Evolutionary conservation across 2,113 vertebrate genomes (phyloP).

Genomic region (Atractosteus spatula): DNA sequence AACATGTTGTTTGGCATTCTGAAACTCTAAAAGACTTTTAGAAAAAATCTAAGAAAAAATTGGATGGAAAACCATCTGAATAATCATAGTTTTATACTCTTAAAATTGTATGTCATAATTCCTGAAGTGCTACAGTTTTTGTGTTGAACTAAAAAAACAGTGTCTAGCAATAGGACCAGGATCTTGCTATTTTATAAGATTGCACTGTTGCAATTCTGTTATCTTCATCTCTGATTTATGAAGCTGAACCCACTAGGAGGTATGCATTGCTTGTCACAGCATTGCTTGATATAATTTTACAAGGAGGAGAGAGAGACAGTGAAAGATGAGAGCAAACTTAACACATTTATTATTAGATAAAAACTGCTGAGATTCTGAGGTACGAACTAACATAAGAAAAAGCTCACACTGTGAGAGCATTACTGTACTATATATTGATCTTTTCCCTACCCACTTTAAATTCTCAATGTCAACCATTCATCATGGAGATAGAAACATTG

Average conservation of each 20-base stretch:
- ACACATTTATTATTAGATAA: background rate
- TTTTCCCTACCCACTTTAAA: background rate
- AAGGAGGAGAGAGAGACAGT: background rate
- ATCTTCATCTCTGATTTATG: conserved; percentile 4
- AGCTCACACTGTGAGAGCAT: background rate
- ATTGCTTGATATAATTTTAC: background rate
- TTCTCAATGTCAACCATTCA: background rate
- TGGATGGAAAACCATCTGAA: background rate
- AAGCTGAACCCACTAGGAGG: background rate
- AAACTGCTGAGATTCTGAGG: background rate
- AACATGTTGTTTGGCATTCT: no score
- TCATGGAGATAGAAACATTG: conserved; percentile 5
- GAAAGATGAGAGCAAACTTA: background rate
- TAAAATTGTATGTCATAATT: no score
- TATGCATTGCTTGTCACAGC: background rate
- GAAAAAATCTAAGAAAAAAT: no score
- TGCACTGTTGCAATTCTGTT: conserved; percentile 13
- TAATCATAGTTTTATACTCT: no score
- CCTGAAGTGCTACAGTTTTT: background rate
- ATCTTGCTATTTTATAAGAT: background rate
- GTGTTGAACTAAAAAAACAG: background rate
- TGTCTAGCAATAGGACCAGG: background rate
- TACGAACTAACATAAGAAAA: background rate
- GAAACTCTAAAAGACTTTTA: no score
- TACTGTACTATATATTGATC: conserved; percentile 9